Conservation (phyloP, 2,888 invertebrate genomes). For the Pseudococcus viburni region DNA sequence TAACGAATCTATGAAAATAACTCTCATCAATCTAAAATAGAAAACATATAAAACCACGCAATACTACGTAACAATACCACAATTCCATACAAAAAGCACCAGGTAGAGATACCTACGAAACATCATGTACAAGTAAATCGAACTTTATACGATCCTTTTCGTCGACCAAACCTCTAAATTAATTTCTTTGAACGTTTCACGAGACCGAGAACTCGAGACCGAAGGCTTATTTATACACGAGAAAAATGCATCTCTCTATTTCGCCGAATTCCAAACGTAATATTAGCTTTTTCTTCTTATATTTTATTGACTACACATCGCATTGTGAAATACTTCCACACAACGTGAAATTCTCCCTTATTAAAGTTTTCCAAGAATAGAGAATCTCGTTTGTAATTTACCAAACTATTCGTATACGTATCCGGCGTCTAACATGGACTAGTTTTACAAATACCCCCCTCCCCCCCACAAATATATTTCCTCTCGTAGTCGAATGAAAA, state of each 20-base stretch:
- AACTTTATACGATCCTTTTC: neutral
- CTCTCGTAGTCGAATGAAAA: neutral
- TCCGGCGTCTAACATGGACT: conserved; percentile 7
- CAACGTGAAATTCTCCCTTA: conserved; percentile 1
- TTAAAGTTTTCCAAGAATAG: conserved; percentile 25
- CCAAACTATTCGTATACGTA: conserved; percentile 37
- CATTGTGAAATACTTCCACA: neutral
- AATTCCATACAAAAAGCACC: neutral
- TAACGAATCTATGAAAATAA: neutral
- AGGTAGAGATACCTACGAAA: neutral
- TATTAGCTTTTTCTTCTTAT: conserved; percentile 9
- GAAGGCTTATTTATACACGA: conserved; percentile 10
- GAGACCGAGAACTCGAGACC: neutral
- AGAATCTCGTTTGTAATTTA: conserved; percentile 41
- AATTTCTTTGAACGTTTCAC: neutral
- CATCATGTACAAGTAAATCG: neutral
- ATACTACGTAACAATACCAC: neutral
- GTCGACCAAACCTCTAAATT: neutral
- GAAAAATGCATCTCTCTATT: conserved; percentile 15
- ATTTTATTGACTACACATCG: neutral
- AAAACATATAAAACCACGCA: neutral
- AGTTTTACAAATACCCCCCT: neutral
- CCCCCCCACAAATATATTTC: neutral
- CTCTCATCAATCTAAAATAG: neutral
- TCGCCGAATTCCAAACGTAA: conserved; percentile 5